Evolutionary conservation across 1,140 invertebrate species (phyloP).

Genomic region (Sycophila sp.): DNA sequence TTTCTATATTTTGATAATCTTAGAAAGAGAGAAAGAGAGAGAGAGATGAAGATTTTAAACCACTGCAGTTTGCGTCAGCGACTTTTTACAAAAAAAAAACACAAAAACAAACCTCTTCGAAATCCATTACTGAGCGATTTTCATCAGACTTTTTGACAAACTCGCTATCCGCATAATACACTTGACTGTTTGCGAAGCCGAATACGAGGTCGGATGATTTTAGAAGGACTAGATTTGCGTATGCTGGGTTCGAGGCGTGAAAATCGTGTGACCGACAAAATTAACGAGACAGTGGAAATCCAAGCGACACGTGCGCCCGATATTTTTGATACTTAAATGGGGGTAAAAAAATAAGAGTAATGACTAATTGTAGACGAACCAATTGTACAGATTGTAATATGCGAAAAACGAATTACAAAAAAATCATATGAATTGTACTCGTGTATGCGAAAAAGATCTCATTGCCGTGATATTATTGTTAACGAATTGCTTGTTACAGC

Average conservation of each 20-base stretch:
- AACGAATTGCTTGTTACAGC: background rate
- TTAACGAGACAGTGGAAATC: background rate
- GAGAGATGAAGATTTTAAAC: no score
- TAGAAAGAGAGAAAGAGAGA: no score
- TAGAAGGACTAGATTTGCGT: conserved; percentile 11
- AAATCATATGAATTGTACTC: background rate
- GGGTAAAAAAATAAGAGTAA: background rate
- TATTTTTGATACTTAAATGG: conserved; percentile 36
- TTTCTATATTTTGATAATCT: conserved; percentile 35
- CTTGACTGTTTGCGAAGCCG: background rate
- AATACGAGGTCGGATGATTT: background rate
- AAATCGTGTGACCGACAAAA: background rate
- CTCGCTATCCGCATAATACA: conserved; percentile 1
- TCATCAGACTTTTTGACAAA: conserved; percentile 33
- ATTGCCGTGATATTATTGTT: no score
- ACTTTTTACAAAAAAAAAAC: no score
- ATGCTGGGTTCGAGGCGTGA: conserved; percentile 26
- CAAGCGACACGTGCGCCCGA: background rate
- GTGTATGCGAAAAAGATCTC: conserved; percentile 4
- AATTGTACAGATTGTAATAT: conserved; percentile 25
- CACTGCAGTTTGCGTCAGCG: no score
- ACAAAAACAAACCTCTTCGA: no score
- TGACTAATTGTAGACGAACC: conserved; percentile 8
- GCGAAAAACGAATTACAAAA: background rate
- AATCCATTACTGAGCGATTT: conserved; percentile 12